These are phyloP conservation scores for Enchytraeus crypticus DNA, from an alignment of 2,888 invertebrate species.

Conservation along the genomic window DNA sequence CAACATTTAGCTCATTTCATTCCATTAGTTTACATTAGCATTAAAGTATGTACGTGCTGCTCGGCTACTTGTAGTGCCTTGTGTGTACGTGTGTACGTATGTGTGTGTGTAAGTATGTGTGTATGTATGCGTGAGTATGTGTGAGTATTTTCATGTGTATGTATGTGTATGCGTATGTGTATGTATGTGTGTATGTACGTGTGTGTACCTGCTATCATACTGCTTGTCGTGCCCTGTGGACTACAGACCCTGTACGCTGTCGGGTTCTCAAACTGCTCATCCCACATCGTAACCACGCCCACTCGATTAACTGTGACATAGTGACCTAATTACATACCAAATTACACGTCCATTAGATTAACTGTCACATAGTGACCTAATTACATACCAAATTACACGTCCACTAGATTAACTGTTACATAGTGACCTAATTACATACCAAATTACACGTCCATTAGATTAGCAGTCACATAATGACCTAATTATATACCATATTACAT, in stretches of 20 bases:
- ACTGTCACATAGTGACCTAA: not conserved
- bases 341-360: constrained; percentile 51
- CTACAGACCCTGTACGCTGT: not conserved
- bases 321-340: not conserved
- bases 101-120: too few species aligned
- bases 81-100: too few species aligned
- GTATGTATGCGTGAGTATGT: too few species aligned
- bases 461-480: not conserved
- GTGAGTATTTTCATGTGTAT: too few species aligned
- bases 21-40: too few species aligned
- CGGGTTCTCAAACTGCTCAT: constrained; percentile 57
- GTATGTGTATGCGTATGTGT: too few species aligned
- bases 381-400: constrained; percentile 47
- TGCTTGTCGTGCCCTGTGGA: too few species aligned
- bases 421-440: not conserved
- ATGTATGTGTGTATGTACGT: too few species aligned
- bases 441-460: constrained; percentile 52
- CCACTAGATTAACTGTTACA: constrained; percentile 40
- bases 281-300: constrained; percentile 72
- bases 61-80: too few species aligned
- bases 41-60: too few species aligned
- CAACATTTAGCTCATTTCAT: too few species aligned
- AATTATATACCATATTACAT: constrained; percentile 33
- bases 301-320: not conserved
- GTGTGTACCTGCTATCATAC: too few species aligned